Conservation (phyloP, 2,113 vertebrate genomes). For the Petroica traversi region DNA sequence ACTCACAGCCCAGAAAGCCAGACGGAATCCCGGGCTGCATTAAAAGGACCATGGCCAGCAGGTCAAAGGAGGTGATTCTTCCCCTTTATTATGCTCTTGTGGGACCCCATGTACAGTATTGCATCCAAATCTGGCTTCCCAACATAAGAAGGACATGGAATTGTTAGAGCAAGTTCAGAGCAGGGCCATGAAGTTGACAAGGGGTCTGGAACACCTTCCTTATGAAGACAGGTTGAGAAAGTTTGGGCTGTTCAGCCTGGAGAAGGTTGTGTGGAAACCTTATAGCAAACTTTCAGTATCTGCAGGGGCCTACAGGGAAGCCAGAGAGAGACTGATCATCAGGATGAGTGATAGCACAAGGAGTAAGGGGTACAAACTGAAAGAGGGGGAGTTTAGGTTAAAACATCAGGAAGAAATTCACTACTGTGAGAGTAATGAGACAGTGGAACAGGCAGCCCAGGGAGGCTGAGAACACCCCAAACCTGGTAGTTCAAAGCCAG, state of each 20-base stretch:
- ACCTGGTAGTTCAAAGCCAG: not conserved
- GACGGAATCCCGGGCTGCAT: not conserved
- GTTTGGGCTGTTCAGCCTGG: not conserved
- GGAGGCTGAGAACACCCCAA: not conserved
- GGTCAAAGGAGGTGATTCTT: not conserved
- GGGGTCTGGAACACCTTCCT: not conserved
- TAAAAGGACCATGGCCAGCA: not conserved
- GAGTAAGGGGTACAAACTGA: not conserved
- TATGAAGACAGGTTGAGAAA: not conserved
- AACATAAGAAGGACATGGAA: not conserved
- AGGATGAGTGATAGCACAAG: not conserved
- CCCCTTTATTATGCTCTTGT: not conserved
- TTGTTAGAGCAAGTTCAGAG: not conserved
- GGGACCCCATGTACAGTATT: not conserved
- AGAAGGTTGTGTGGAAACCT: not conserved
- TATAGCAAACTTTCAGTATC: not conserved
- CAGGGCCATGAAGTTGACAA: not conserved
- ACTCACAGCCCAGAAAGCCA: not conserved
- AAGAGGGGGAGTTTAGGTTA: not conserved
- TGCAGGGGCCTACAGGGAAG: not conserved
- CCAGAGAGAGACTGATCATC: not conserved
- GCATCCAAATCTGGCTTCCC: not conserved
- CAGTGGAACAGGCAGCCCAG: not conserved
- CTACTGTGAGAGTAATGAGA: not conserved
- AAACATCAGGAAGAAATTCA: not conserved